Percentiles rank a stretch among this genome's conserved stretches.
These are phyloP conservation scores for Glaucidium brasilianum DNA, from an alignment of 2,113 vertebrate genomes.

Conservation along the genomic window DNA sequence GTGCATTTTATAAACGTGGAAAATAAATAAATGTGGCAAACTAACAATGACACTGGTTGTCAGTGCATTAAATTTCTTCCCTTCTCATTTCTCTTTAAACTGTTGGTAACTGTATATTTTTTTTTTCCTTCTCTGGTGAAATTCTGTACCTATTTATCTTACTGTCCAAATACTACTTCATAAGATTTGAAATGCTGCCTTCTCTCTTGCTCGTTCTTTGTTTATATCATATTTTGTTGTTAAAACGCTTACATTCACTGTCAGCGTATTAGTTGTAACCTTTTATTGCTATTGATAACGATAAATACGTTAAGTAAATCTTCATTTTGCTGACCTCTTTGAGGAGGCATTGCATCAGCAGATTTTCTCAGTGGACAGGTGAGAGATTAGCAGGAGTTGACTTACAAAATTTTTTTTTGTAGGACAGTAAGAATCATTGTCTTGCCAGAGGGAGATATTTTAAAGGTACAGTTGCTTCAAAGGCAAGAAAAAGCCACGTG, in stretches of 20 bases:
- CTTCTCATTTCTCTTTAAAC: background rate
- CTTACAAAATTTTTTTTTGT: constrained; percentile 35
- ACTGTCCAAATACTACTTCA: constrained; percentile 16
- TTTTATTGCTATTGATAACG: constrained; percentile 79
- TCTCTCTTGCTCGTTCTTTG: constrained; percentile 1
- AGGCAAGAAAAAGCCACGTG: background rate
- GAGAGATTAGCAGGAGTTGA: constrained; percentile 70
- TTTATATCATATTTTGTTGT: constrained; percentile 52
- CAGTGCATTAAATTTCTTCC: background rate
- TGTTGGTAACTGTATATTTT: background rate
- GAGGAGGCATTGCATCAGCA: constrained; percentile 74
- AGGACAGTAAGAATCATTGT: constrained; percentile 58
- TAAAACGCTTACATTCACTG: constrained; percentile 72
- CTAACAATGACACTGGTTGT: background rate
- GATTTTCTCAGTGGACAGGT: constrained; percentile 71
- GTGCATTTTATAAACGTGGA: background rate
- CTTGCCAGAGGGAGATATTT: constrained; percentile 31
- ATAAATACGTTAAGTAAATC: constrained; percentile 81
- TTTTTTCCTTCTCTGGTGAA: background rate
- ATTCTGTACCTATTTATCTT: constrained; percentile 11
- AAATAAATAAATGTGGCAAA: background rate
- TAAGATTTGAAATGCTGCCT: constrained; percentile 29
- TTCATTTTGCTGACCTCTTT: constrained; percentile 80
- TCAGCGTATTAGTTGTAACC: constrained; percentile 67
- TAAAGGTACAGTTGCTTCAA: constrained; percentile 55